Conservation (phyloP, 1,140 invertebrate genomes). For the Zaprionus africanus region DNA sequence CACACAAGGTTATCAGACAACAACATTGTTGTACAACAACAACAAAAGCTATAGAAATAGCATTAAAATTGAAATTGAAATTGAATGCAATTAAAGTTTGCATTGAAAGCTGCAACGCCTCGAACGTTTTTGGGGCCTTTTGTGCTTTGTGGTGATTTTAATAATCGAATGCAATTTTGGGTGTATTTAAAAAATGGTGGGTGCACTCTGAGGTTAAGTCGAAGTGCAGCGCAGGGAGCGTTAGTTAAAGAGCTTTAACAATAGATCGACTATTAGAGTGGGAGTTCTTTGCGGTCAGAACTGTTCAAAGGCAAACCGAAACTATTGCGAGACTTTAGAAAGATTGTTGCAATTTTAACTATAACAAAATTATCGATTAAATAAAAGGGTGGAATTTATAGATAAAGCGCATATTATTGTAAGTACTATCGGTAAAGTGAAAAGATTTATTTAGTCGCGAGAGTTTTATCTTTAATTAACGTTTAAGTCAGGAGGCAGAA, state of each 20-base stretch:
- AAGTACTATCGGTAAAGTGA: too few species aligned
- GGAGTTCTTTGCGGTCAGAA: too few species aligned
- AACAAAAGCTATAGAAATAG: constrained; percentile 14
- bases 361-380: neutral
- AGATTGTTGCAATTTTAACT: neutral
- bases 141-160: constrained; percentile 61
- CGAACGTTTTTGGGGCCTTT: constrained; percentile 44
- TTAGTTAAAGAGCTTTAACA: neutral
- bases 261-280: too few species aligned
- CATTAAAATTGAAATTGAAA: constrained; percentile 31
- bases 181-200: constrained; percentile 35
- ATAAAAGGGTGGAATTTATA: neutral
- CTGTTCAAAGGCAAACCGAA: neutral
- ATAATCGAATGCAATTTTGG: constrained; percentile 71
- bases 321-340: neutral
- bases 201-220: constrained; percentile 25
- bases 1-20: constrained; percentile 75
- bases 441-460: too few species aligned
- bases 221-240: constrained; percentile 9
- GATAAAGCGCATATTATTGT: too few species aligned
- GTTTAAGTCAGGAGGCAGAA: too few species aligned
- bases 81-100: constrained; percentile 78
- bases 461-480: too few species aligned
- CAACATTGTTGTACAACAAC: constrained; percentile 30
- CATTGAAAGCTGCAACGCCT: constrained; percentile 62